These are phyloP conservation scores for Cirrhinus mrigala DNA, from an alignment of 2,797 vertebrate genomes.

Conservation along the genomic window DNA sequence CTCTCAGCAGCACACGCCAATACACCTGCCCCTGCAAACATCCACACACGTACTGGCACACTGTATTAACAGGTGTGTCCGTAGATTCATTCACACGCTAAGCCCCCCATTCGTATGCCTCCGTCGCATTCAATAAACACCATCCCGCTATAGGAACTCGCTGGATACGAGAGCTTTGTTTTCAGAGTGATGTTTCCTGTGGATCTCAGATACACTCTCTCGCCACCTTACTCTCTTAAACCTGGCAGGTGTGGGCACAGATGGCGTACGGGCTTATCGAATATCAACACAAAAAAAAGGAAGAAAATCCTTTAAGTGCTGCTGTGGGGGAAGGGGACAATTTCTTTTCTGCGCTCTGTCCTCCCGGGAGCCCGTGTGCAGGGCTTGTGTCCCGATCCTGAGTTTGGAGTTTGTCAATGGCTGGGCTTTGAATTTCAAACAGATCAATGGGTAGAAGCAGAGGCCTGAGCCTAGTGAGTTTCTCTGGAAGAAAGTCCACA, in stretches of 20 bases:
- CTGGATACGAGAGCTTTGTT: slow-evolving; percentile 32
- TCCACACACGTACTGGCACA: slow-evolving; percentile 39
- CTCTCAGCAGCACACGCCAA: slow-evolving; percentile 56
- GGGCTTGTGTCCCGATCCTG: slow-evolving; percentile 32
- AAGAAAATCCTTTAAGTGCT: slow-evolving; percentile 35
- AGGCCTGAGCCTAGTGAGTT: slow-evolving; percentile 65
- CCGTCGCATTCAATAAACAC: slow-evolving; percentile 40
- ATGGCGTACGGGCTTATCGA: slow-evolving; percentile 37
- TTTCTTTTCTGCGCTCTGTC: background rate
- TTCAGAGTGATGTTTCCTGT: slow-evolving; percentile 13
- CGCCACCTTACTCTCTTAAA: slow-evolving; percentile 41
- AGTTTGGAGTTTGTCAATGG: slow-evolving; percentile 68
- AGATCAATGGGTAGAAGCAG: slow-evolving; percentile 77
- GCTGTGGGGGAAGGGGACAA: background rate
- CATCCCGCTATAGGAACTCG: background rate
- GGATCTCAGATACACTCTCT: slow-evolving; percentile 19
- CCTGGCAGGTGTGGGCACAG: slow-evolving; percentile 53
- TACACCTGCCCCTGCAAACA: slow-evolving; percentile 51
- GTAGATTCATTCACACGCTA: slow-evolving; percentile 29
- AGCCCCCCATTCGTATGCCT: slow-evolving; percentile 3
- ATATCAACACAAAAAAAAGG: slow-evolving; percentile 32
- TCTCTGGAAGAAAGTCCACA: slow-evolving; percentile 38
- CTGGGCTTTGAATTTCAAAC: slow-evolving; percentile 77
- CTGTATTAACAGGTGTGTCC: slow-evolving; percentile 48
- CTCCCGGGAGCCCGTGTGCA: slow-evolving; percentile 28